A percentile compares a stretch with the other conserved stretches of the same genome.
Conservation (phyloP, 1,140 invertebrate genomes). For the Chelonus insularis region DNA sequence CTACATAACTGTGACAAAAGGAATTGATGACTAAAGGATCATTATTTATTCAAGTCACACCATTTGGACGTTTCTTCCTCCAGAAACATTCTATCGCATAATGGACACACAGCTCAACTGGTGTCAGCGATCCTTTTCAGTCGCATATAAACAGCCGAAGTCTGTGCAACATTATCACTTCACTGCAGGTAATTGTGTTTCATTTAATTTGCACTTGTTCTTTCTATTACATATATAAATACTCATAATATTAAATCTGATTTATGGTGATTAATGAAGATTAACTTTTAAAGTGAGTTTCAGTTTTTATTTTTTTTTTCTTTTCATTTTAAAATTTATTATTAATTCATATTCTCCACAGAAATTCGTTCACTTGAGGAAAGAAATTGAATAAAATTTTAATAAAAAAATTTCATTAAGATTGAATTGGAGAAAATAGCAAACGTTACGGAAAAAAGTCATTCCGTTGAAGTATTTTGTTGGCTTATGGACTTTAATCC, state of each 20-base stretch:
- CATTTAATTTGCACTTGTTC: background rate
- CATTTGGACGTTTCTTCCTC: conserved; percentile 54
- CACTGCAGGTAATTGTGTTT: background rate
- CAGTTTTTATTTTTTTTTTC: too few species aligned
- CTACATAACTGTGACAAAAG: conserved; percentile 34
- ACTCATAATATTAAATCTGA: background rate
- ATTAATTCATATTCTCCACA: too few species aligned
- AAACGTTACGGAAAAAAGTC: too few species aligned
- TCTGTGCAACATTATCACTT: background rate
- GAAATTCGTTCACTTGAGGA: too few species aligned
- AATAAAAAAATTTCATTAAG: too few species aligned
- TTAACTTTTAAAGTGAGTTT: too few species aligned
- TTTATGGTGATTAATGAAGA: background rate
- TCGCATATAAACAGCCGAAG: conserved; percentile 33
- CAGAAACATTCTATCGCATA: conserved; percentile 52
- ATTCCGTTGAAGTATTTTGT: too few species aligned
- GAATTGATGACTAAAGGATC: conserved; percentile 47
- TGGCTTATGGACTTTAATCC: too few species aligned
- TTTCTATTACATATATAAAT: too few species aligned
- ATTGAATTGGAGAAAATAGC: too few species aligned
- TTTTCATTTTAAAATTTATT: too few species aligned
- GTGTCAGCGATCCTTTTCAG: conserved; percentile 48
- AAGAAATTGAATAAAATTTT: too few species aligned
- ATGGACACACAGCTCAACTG: conserved; percentile 43
- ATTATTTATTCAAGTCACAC: conserved; percentile 53